Percentiles rank a stretch among this genome's conserved stretches.
Evolutionary conservation across 1,140 invertebrate species (phyloP).

Genomic region (Polypedilum pembai): DNA sequence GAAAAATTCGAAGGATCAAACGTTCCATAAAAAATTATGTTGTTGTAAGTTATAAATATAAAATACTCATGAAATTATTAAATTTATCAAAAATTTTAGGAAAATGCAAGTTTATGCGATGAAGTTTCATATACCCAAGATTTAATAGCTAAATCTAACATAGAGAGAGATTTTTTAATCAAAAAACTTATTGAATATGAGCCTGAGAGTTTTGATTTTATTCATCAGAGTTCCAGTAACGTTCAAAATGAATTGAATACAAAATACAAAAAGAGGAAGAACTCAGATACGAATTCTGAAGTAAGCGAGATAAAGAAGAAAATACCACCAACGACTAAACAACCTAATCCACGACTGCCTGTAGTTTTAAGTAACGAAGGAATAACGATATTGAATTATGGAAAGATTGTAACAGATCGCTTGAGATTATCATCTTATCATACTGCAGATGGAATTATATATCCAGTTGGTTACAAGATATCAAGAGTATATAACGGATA

Average conservation of each 20-base stretch:
- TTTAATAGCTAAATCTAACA: neutral
- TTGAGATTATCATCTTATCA: neutral
- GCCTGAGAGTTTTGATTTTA: neutral
- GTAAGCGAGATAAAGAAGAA: neutral
- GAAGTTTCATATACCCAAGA: neutral
- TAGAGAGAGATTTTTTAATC: neutral
- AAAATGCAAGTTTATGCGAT: neutral
- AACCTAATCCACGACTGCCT: neutral
- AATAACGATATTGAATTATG: neutral
- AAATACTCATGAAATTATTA: neutral
- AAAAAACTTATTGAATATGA: neutral
- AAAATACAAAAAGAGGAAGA: constrained; percentile 11
- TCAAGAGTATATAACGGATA: neutral
- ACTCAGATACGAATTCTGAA: constrained; percentile 22
- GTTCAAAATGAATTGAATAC: neutral
- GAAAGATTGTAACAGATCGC: neutral
- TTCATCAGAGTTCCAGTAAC: neutral
- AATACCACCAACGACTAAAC: neutral
- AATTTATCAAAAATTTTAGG: neutral
- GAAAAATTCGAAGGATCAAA: neutral
- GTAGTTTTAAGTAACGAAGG: neutral
- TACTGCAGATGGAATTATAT: neutral
- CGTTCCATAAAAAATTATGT: neutral
- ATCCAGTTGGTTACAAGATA: neutral
- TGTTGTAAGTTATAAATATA: neutral